Conservation (phyloP, 1,140 invertebrate genomes). For the Myzus persicae region DNA sequence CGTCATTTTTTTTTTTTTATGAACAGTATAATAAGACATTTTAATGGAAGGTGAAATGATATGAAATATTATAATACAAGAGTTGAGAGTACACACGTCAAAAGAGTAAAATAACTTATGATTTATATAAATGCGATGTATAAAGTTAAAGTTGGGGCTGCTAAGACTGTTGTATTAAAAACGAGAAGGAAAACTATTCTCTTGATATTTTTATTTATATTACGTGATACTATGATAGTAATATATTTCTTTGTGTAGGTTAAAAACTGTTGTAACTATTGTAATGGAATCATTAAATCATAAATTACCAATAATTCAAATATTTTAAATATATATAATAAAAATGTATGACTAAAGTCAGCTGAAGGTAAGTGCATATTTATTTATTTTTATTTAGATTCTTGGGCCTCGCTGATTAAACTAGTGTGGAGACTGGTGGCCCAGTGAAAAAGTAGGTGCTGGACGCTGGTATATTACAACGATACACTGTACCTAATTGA, state of each 20-base stretch:
- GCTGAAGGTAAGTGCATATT: no score
- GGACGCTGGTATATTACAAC: no score
- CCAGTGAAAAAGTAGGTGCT: no score
- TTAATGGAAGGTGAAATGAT: neutral
- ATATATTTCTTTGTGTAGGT: neutral
- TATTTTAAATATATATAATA: neutral
- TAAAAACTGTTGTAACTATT: neutral
- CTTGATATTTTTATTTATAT: neutral
- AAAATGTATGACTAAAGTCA: neutral
- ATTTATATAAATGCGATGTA: neutral
- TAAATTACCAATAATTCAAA: neutral
- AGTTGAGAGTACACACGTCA: neutral
- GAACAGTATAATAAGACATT: neutral
- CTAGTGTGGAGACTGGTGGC: no score
- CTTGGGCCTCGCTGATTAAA: no score
- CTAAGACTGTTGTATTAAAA: neutral
- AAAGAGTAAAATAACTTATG: neutral
- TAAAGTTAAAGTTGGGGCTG: neutral
- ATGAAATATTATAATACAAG: neutral
- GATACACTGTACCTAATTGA: no score
- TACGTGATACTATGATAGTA: neutral
- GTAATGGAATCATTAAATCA: neutral
- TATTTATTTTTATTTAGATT: no score
- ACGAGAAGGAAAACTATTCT: neutral
- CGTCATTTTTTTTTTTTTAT: neutral